Percentiles rank a stretch among this genome's conserved stretches.
Evolutionary conservation across 2,113 vertebrate species (phyloP).

Genomic region (Apteryx mantelli): DNA sequence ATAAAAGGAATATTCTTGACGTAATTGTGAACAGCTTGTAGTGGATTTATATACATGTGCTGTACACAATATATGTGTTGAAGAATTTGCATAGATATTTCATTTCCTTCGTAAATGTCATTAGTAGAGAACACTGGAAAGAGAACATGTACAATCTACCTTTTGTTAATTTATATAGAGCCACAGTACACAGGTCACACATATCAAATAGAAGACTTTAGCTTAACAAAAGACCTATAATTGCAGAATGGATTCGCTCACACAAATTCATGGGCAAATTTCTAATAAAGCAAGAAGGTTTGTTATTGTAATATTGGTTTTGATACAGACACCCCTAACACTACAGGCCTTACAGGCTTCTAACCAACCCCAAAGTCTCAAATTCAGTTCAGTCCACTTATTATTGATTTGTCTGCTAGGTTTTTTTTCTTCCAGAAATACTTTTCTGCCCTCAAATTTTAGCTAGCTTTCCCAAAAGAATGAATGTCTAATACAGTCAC

Average conservation of each 20-base stretch:
- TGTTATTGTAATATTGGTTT: conserved; percentile 2
- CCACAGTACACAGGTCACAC: background rate
- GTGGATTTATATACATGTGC: background rate
- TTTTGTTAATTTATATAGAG: background rate
- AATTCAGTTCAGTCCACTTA: background rate
- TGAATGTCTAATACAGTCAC: conserved; percentile 58
- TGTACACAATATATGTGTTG: background rate
- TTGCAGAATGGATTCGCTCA: background rate
- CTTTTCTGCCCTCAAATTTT: conserved; percentile 52
- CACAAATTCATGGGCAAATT: background rate
- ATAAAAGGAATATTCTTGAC: background rate
- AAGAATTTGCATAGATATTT: background rate
- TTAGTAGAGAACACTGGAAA: background rate
- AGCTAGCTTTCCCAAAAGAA: conserved; percentile 59
- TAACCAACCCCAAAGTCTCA: background rate
- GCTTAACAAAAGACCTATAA: background rate
- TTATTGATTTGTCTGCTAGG: conserved; percentile 40
- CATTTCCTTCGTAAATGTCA: background rate
- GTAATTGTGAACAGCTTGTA: background rate
- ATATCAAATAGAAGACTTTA: background rate
- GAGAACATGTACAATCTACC: background rate
- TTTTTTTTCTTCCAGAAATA: conserved; percentile 30
- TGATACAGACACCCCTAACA: background rate
- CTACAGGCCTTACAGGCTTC: background rate
- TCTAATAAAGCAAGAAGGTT: background rate